phyloP scores from a whole-genome alignment of 2,797 vertebrate species.

The Adrianichthys oophorus region DNA sequence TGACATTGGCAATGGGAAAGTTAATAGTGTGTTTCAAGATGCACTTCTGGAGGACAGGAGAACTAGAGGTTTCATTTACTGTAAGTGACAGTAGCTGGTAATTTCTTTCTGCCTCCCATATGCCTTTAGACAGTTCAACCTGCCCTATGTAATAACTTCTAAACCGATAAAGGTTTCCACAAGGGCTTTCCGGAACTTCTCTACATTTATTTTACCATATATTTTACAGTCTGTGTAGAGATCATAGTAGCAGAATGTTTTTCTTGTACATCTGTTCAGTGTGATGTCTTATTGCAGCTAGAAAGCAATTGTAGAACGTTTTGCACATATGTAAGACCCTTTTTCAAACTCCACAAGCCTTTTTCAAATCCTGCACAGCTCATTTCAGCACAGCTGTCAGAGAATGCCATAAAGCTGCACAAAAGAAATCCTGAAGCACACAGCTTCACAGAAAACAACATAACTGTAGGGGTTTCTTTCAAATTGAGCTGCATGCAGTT shows the following conservation, averaged over 20 bases:
- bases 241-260: conserved; percentile 48
- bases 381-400: conserved; percentile 60
- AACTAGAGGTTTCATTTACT: conserved; percentile 59
- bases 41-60: conserved; percentile 64
- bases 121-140: conserved; percentile 52
- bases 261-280: conserved; percentile 39
- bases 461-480: conserved; percentile 41
- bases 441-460: conserved; percentile 43
- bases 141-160: conserved; percentile 51
- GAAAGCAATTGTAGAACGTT: conserved; percentile 22
- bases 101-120: conserved; percentile 45
- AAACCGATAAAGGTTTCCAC: conserved; percentile 42
- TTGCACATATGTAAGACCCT: conserved; percentile 25
- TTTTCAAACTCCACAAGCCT: conserved; percentile 34
- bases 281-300: conserved; percentile 42
- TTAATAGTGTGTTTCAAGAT: conserved; percentile 76
- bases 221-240: conserved; percentile 34
- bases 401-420: conserved; percentile 54
- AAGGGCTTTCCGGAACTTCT: conserved; percentile 14
- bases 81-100: conserved; percentile 63
- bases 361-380: conserved; percentile 46
- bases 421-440: conserved; percentile 51
- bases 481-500: conserved; percentile 49
- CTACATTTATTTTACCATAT: conserved; percentile 7
- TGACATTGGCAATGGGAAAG: conserved; percentile 73